Percentiles rank a stretch among this genome's conserved stretches.
Conservation (phyloP, 1,140 invertebrate genomes). For the Drosophila pandora region DNA sequence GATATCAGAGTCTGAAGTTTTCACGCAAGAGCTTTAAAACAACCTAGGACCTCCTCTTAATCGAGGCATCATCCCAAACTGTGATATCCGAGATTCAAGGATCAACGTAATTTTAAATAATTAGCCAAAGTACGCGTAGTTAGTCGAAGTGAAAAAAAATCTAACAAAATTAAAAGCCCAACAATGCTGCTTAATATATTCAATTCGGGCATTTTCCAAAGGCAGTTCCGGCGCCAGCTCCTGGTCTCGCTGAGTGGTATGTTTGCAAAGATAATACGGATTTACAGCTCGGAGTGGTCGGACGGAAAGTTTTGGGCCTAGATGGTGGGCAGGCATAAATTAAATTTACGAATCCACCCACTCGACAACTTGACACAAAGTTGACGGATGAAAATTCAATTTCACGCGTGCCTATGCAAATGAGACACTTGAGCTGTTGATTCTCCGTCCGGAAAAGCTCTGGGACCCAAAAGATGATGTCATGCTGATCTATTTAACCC, state of each 20-base stretch:
- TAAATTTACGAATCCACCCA: slow-evolving; percentile 3
- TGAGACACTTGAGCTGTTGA: slow-evolving; percentile 38
- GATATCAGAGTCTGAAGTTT: slow-evolving; percentile 37
- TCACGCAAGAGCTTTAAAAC: slow-evolving; percentile 47
- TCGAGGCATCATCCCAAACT: slow-evolving; percentile 14
- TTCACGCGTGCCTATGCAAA: slow-evolving; percentile 35
- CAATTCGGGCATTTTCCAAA: slow-evolving; percentile 54
- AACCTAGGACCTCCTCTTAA: slow-evolving; percentile 1
- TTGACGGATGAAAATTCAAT: slow-evolving; percentile 30
- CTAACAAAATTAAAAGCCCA: background rate
- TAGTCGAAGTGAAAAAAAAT: background rate
- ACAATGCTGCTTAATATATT: slow-evolving; percentile 59
- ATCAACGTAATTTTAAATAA: slow-evolving; percentile 8
- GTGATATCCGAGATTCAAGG: slow-evolving; percentile 50
- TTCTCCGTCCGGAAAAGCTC: background rate
- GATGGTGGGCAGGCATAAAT: background rate
- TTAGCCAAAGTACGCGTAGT: slow-evolving; percentile 1
- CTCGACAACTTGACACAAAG: slow-evolving; percentile 13
- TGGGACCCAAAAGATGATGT: slow-evolving; percentile 17
- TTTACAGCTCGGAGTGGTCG: slow-evolving; percentile 3
- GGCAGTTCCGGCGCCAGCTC: slow-evolving; percentile 65
- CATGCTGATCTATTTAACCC: slow-evolving; percentile 25
- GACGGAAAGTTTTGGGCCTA: slow-evolving; percentile 32
- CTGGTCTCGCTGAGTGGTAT: slow-evolving; percentile 73
- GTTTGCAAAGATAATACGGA: slow-evolving; percentile 16